These are phyloP conservation scores for Mesorhabditis spiculigera DNA, from an alignment of 2,888 invertebrate species.

Conservation along the genomic window DNA sequence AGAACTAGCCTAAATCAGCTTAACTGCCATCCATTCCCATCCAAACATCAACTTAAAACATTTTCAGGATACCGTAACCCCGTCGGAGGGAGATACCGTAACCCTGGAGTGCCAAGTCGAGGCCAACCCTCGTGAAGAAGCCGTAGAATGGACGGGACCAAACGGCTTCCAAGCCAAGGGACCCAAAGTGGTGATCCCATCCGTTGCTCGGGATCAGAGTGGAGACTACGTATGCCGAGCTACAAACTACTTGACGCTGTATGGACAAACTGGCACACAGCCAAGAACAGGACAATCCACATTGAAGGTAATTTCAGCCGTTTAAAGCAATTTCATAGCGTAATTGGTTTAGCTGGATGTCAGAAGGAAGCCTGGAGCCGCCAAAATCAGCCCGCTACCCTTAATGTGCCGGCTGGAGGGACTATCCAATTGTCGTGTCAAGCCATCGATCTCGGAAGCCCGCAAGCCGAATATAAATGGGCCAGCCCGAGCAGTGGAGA, in stretches of 20 bases:
- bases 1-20: too few species aligned
- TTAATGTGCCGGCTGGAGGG: constrained; percentile 75
- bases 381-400: constrained; percentile 53
- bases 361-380: constrained; percentile 41
- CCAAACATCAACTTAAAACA: too few species aligned
- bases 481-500: constrained; percentile 23
- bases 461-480: constrained; percentile 61
- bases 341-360: constrained; percentile 8
- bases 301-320: constrained; percentile 35
- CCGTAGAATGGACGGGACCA: constrained; percentile 82
- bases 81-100: constrained; percentile 76
- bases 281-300: constrained; percentile 35
- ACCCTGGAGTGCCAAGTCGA: constrained; percentile 83
- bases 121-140: constrained; percentile 80
- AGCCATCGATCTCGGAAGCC: constrained; percentile 76
- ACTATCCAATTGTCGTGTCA: constrained; percentile 79
- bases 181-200: constrained; percentile 65
- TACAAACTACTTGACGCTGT: constrained; percentile 74
- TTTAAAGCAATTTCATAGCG: background rate
- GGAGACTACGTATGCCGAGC: constrained; percentile 87
- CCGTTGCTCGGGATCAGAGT: constrained; percentile 62
- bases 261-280: constrained; percentile 37
- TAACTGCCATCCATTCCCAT: too few species aligned
- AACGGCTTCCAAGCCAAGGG: constrained; percentile 67
- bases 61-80: constrained; percentile 29